A percentile compares a stretch with the other conserved stretches of the same genome.
Conservation (phyloP, 2,797 vertebrate species). For the Enteromius paludinosus region DNA sequence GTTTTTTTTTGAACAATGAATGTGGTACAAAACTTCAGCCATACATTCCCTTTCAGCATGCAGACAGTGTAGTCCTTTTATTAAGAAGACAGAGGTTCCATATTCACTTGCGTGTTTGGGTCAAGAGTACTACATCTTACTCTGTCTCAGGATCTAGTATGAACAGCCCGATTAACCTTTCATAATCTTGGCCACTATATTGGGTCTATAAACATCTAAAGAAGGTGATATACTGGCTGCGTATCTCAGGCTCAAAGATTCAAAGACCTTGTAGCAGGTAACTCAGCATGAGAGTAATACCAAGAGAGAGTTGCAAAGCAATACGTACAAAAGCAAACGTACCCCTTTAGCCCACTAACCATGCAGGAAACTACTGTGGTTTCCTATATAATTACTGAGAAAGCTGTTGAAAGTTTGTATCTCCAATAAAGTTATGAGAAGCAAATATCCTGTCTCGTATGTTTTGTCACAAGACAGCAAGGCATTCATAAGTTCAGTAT, state of each 20-base stretch:
- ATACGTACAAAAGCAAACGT: not conserved
- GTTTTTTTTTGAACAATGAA: not conserved
- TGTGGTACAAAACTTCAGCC: not conserved
- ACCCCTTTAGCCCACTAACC: conserved; percentile 33
- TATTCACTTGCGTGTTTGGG: conserved; percentile 22
- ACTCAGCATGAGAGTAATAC: not conserved
- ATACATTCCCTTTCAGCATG: conserved; percentile 18
- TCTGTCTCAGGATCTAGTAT: conserved; percentile 20
- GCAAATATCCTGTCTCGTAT: conserved; percentile 35
- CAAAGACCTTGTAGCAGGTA: not conserved
- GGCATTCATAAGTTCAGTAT: not conserved
- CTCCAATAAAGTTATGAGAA: conserved; percentile 30
- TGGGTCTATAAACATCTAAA: not conserved
- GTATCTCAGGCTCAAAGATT: not conserved
- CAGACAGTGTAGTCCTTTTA: conserved; percentile 36
- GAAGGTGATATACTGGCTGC: conserved; percentile 1
- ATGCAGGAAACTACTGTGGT: conserved; percentile 53
- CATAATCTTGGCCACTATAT: conserved; percentile 13
- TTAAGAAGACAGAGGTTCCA: conserved; percentile 19
- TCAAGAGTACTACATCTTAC: conserved; percentile 1
- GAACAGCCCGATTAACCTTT: conserved; percentile 8
- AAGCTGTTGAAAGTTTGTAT: not conserved
- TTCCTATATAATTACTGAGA: conserved; percentile 41
- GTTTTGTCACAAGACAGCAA: conserved; percentile 1
- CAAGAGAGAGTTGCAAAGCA: not conserved